phyloP scores from a whole-genome alignment of 2,113 vertebrate species.

The Lophius piscatorius region DNA sequence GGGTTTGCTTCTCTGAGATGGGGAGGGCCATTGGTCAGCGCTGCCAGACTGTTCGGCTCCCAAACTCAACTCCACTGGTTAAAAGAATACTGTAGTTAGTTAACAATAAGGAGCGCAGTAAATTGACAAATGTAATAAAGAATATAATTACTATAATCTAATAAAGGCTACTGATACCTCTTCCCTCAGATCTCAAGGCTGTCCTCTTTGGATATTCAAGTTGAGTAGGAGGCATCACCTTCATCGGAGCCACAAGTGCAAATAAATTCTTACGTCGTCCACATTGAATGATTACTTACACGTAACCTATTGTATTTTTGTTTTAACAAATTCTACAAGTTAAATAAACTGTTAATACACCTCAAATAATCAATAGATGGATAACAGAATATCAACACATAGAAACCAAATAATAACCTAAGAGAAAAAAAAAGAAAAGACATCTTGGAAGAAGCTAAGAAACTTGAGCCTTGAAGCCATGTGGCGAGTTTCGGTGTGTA shows the following conservation, averaged over 20 bases:
- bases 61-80: neutral
- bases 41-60: neutral
- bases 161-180: slow-evolving; percentile 17
- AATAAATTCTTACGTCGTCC: too few relatives aligned
- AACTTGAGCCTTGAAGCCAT: too few relatives aligned
- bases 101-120: neutral
- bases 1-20: neutral
- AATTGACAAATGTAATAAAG: neutral
- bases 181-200: slow-evolving; percentile 63
- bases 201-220: slow-evolving; percentile 77
- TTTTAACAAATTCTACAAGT: too few relatives aligned
- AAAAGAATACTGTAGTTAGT: neutral
- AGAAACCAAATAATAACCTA: too few relatives aligned
- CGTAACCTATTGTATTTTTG: too few relatives aligned
- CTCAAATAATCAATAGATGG: too few relatives aligned
- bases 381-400: too few relatives aligned
- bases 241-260: neutral
- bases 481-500: neutral
- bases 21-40: neutral
- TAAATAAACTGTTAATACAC: too few relatives aligned
- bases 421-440: too few relatives aligned
- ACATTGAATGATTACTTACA: too few relatives aligned
- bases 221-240: slow-evolving; percentile 85
- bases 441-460: too few relatives aligned
- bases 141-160: neutral